A percentile compares a stretch with the other conserved stretches of the same genome.
Evolutionary conservation across 2,888 invertebrate species (phyloP).

Genomic region (Polydrusus pterygomalis): DNA sequence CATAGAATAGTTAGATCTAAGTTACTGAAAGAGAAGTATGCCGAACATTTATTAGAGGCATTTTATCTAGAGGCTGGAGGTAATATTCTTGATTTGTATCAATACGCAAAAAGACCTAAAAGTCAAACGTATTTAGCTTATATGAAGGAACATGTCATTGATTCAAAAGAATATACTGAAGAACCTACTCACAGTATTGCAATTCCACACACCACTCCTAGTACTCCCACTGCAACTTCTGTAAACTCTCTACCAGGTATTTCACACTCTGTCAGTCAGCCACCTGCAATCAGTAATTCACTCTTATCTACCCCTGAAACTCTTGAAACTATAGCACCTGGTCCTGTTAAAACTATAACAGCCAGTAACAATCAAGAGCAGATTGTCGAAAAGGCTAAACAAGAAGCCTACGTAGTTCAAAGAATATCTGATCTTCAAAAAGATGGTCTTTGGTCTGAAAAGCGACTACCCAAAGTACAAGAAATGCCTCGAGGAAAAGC

Average conservation of each 20-base stretch:
- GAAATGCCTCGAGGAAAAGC: constrained; percentile 88
- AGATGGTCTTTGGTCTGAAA: constrained; percentile 96
- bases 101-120: constrained; percentile 88
- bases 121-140: constrained; percentile 84
- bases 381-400: constrained; percentile 90
- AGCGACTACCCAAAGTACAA: constrained; percentile 91
- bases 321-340: constrained; percentile 63
- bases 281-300: constrained; percentile 33
- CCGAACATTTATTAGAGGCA: constrained; percentile 87
- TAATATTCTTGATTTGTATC: constrained; percentile 90
- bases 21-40: constrained; percentile 82
- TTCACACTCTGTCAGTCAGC: constrained; percentile 59
- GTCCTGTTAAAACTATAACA: constrained; percentile 47
- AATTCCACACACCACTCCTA: constrained; percentile 62
- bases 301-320: constrained; percentile 27
- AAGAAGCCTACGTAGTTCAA: constrained; percentile 96
- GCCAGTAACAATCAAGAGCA: constrained; percentile 78
- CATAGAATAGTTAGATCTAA: constrained; percentile 82
- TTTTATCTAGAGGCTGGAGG: constrained; percentile 91
- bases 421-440: constrained; percentile 93
- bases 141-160: constrained; percentile 77
- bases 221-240: constrained; percentile 68
- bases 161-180: constrained; percentile 65
- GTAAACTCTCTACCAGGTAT: constrained; percentile 69
- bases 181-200: constrained; percentile 70